These are phyloP conservation scores for Parnassius smintheus DNA, from an alignment of 2,888 invertebrate species.

Conservation along the genomic window DNA sequence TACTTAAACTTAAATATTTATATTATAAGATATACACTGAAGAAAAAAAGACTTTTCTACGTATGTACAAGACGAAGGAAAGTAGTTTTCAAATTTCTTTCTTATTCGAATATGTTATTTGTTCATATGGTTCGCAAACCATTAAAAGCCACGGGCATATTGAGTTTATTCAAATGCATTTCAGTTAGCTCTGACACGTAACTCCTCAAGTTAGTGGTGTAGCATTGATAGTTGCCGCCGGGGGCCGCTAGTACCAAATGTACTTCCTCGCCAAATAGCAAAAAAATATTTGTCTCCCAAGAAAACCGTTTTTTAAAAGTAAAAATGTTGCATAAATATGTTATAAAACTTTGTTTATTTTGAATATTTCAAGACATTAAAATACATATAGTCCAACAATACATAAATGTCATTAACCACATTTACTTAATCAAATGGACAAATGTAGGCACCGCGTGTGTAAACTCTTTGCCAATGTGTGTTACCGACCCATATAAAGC, in stretches of 20 bases:
- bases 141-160: constrained; percentile 16
- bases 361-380: background rate
- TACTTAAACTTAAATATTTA: background rate
- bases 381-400: constrained; percentile 11
- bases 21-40: constrained; percentile 2
- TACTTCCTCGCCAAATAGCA: too few relatives aligned
- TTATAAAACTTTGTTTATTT: too few relatives aligned
- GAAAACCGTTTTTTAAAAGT: constrained; percentile 6
- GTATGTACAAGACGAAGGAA: background rate
- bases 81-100: too few relatives aligned
- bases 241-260: too few relatives aligned
- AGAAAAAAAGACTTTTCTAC: constrained; percentile 8
- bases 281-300: background rate
- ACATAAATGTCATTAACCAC: constrained; percentile 20
- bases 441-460: constrained; percentile 35
- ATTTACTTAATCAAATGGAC: constrained; percentile 35
- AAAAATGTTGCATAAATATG: too few relatives aligned
- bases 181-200: constrained; percentile 18
- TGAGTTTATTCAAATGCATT: constrained; percentile 21
- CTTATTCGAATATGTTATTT: background rate
- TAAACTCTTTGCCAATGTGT: constrained; percentile 53
- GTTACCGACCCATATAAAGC: constrained; percentile 60
- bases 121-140: constrained; percentile 13
- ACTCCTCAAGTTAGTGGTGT: constrained; percentile 4
- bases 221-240: too few relatives aligned